These are phyloP conservation scores for Myocastor coypus DNA, from an alignment of 2,113 vertebrate species.

Conservation along the genomic window DNA sequence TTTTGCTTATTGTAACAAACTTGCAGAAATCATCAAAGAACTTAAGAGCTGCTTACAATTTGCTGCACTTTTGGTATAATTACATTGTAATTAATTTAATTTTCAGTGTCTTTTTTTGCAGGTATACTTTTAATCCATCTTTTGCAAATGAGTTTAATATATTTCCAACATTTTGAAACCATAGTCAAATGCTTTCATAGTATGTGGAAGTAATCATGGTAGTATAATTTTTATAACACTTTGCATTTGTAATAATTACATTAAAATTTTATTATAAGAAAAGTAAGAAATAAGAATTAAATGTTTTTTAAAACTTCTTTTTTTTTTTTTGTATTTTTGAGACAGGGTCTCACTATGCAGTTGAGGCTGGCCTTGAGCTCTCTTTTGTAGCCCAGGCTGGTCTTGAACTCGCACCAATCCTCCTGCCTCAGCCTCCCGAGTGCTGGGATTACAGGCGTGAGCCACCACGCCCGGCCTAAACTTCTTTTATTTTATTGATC, in stretches of 20 bases:
- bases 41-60: background rate
- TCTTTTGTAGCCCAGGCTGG: too few relatives aligned
- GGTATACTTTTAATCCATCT: background rate
- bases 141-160: background rate
- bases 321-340: too few relatives aligned
- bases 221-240: background rate
- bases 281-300: background rate
- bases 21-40: background rate
- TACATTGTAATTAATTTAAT: background rate
- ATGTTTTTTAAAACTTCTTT: too few relatives aligned
- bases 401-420: too few relatives aligned
- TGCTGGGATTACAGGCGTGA: too few relatives aligned
- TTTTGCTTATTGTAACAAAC: background rate
- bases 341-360: too few relatives aligned
- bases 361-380: too few relatives aligned
- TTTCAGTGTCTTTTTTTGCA: background rate
- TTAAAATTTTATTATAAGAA: background rate
- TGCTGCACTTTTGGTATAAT: background rate
- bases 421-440: too few relatives aligned
- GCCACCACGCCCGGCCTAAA: too few relatives aligned
- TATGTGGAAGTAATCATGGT: background rate
- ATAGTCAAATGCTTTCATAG: background rate
- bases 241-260: background rate
- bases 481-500: too few relatives aligned
- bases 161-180: constrained; percentile 26